Evolutionary conservation across 2,888 invertebrate genomes (phyloP).

Genomic region (Laspeyria flexula): DNA sequence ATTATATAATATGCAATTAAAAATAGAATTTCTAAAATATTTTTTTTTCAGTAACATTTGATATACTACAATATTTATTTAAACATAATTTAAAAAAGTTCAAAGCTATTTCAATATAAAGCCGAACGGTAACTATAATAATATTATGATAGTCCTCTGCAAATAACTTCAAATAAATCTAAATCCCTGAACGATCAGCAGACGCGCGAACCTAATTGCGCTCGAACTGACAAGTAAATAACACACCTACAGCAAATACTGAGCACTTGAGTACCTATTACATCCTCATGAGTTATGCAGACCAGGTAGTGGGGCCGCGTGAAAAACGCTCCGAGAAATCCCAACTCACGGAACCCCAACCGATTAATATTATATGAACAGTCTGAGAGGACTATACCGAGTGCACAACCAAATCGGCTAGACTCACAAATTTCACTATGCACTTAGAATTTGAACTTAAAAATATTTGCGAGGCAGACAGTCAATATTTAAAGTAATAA

Average conservation of each 20-base stretch:
- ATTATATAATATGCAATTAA: no score
- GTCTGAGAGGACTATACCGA: conserved; percentile 62
- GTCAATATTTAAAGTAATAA: conserved; percentile 60
- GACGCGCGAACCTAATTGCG: conserved; percentile 59
- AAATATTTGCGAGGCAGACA: conserved; percentile 71
- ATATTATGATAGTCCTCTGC: no score
- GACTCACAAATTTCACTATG: conserved; percentile 68
- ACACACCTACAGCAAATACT: conserved; percentile 66
- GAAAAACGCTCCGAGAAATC: conserved; percentile 59
- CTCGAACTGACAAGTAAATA: conserved; percentile 71
- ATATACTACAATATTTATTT: no score
- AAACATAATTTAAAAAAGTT: no score
- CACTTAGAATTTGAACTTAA: conserved; percentile 68
- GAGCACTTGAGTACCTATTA: conserved; percentile 77
- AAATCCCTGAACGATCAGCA: conserved; percentile 21
- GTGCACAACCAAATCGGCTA: conserved; percentile 63
- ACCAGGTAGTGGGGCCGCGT: conserved; percentile 70
- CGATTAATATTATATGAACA: conserved; percentile 80
- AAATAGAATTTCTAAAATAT: no score
- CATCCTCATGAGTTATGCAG: conserved; percentile 80
- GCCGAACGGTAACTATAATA: no score
- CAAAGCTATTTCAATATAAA: no score
- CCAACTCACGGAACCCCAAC: conserved; percentile 57
- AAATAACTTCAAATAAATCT: neutral
- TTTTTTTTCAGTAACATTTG: no score